phyloP scores from a whole-genome alignment of 2,797 vertebrate species.

The Etheostoma perlongum region DNA sequence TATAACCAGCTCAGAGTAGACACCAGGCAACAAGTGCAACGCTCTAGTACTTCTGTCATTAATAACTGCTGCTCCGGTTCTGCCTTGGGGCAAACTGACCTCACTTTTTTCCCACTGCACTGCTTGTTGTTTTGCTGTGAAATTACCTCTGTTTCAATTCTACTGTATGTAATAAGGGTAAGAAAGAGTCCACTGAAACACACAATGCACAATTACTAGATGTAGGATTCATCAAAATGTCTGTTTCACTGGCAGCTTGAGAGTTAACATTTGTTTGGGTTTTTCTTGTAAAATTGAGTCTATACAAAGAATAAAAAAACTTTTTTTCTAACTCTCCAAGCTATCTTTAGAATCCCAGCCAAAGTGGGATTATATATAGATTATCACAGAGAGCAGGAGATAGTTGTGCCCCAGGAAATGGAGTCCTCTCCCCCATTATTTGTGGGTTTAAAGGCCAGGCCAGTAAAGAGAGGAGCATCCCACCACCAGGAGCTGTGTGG shows the following conservation, averaged over 20 bases:
- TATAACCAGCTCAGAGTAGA: slow-evolving; percentile 56
- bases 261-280: slow-evolving; percentile 15
- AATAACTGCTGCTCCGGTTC: slow-evolving; percentile 70
- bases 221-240: slow-evolving; percentile 25
- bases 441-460: slow-evolving; percentile 63
- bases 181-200: slow-evolving; percentile 6
- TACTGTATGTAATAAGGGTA: slow-evolving; percentile 45
- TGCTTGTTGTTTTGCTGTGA: slow-evolving; percentile 54
- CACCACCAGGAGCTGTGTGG: slow-evolving; percentile 37
- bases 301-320: slow-evolving; percentile 28
- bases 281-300: slow-evolving; percentile 20
- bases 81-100: slow-evolving; percentile 71
- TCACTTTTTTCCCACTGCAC: slow-evolving; percentile 52
- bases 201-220: neutral
- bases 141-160: slow-evolving; percentile 61
- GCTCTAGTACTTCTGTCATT: slow-evolving; percentile 65
- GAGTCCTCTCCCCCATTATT: slow-evolving; percentile 58
- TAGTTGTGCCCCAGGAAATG: slow-evolving; percentile 62
- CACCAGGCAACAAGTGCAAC: slow-evolving; percentile 17
- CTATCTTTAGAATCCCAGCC: slow-evolving; percentile 46
- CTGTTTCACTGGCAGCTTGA: slow-evolving; percentile 8
- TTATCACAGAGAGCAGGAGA: slow-evolving; percentile 70
- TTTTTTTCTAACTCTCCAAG: slow-evolving; percentile 45
- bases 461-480: slow-evolving; percentile 47
- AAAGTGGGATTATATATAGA: slow-evolving; percentile 34